phyloP scores from a whole-genome alignment of 2,888 invertebrate genomes.

The Stenoptilia bipunctidactyla region DNA sequence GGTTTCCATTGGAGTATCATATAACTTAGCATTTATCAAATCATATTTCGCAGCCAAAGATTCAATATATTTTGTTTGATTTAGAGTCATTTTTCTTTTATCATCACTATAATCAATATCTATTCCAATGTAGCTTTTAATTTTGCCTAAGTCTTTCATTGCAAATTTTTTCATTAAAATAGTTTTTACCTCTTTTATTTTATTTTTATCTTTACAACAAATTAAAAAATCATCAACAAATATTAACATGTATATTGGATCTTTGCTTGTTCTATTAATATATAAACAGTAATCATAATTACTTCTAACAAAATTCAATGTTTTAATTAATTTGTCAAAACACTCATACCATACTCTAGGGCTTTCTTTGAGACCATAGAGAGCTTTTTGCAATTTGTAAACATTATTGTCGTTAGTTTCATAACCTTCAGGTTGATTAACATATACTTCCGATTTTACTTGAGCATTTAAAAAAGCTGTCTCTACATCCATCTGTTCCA shows the following conservation, averaged over 20 bases:
- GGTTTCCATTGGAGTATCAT: no score
- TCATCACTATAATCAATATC: conserved; percentile 1
- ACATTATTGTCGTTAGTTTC: conserved; percentile 20
- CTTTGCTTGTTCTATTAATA: conserved; percentile 14
- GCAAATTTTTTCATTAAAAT: conserved; percentile 16
- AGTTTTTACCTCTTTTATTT: conserved; percentile 17
- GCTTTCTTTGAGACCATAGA: conserved; percentile 21
- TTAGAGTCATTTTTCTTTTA: no score
- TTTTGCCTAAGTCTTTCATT: conserved; percentile 25
- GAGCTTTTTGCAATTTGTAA: conserved; percentile 21
- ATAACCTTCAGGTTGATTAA: conserved; percentile 25
- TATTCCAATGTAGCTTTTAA: conserved; percentile 17
- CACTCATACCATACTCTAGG: conserved; percentile 20
- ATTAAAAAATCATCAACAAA: conserved; percentile 22
- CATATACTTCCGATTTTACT: conserved; percentile 19
- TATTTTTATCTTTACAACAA: conserved; percentile 18
- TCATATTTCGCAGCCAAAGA: no score
- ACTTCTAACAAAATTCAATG: conserved; percentile 16
- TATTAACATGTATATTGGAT: conserved; percentile 18
- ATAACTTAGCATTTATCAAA: no score
- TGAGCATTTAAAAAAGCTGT: conserved; percentile 23
- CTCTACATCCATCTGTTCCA: conserved; percentile 21
- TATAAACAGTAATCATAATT: conserved; percentile 19
- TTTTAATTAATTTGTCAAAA: conserved; percentile 14
- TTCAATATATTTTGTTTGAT: no score